Conservation (phyloP, 2,888 invertebrate genomes). For the Eupithecia inturbata region DNA sequence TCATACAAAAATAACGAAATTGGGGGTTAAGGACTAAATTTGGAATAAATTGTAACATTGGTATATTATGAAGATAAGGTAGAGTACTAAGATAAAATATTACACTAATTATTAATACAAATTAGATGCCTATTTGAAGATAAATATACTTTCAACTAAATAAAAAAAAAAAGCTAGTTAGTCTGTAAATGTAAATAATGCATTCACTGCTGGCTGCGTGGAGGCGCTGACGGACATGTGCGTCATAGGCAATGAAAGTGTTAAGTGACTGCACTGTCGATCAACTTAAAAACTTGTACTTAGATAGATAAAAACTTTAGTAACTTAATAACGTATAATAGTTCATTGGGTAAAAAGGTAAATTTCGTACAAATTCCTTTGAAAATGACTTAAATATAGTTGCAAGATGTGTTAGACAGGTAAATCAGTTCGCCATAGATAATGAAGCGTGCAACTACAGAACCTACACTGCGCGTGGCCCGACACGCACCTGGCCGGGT, state of each 20-base stretch:
- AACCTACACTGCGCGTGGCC: neutral
- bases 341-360: neutral
- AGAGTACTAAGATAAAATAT: neutral
- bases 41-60: neutral
- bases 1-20: neutral
- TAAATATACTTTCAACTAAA: too few relatives aligned
- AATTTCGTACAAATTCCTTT: neutral
- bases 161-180: too few relatives aligned
- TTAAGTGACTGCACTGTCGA: neutral
- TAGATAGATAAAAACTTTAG: too few relatives aligned
- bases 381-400: neutral
- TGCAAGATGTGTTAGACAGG: neutral
- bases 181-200: too few relatives aligned
- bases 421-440: neutral
- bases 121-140: too few relatives aligned
- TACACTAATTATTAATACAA: too few relatives aligned
- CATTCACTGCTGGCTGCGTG: neutral
- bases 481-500: neutral
- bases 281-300: neutral
- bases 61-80: neutral
- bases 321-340: too few relatives aligned
- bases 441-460: neutral
- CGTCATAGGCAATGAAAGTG: too few relatives aligned
- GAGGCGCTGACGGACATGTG: too few relatives aligned
- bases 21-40: neutral